Base-by-base conservation (phyloP, 2,113 vertebrate species). In the Acanthisitta chloris region DNA sequence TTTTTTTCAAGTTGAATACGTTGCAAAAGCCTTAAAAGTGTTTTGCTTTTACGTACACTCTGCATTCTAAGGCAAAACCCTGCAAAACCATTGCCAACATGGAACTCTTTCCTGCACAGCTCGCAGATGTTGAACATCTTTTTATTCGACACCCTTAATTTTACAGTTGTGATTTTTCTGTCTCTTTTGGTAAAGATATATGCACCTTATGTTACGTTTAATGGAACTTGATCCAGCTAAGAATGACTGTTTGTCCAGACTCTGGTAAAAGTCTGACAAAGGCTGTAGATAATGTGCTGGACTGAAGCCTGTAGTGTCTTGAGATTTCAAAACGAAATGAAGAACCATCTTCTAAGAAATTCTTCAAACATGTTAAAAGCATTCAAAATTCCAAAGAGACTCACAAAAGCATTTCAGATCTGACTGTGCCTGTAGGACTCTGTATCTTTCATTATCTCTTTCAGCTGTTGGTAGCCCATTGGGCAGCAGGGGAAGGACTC, bases 381-480 rank as follows among this genome's bases (percentile, higher is more conserved):
- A 58, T 67, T 78, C 15, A 42, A 29, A 86, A 78, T 51, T 90
- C 72, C 55, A 61, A 29, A 57, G 43, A 69, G 42, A 57, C 78
- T 57, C 57, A 12, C 38, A 33, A 17, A 65, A 43, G 5, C 2
- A 0, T 70, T 86, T 62, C 29, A 3, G 5, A 15, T 52, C 29
- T 69, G 45, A 3, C 46, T 62, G 77, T 83, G 46, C 67, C 57
- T 77, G 20, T 45, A 76, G n/a, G 33, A 4, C 20, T 52, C 52
- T n/a, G 12, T 34, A 42, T 61, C 20, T 78, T 73, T 62, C 42
- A 8, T 34, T 29, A 24, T 48, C 43, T 64, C 65, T 74, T 19
- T 29, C 42, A 1, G 0, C 38, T 66, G 49, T 34, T 69, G 26
- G 14, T 16, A 12, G 38, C 66, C 70, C 17, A 0, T 7, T 65